Conservation (phyloP, 2,888 invertebrate species). For the Anoplius nigerrimus region DNA sequence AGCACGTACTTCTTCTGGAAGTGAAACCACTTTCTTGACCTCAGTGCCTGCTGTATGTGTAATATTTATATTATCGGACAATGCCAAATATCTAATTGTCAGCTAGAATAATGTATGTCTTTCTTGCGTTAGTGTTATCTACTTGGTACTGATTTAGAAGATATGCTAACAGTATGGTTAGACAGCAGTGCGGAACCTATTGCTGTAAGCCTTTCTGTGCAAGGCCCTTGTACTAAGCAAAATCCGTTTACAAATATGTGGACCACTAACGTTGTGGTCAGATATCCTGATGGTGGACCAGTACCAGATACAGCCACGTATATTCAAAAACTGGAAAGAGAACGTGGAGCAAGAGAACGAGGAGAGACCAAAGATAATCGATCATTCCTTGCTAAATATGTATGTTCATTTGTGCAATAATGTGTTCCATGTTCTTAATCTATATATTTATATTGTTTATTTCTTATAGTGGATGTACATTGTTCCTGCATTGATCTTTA, state of each 20-base stretch:
- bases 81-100: constrained; percentile 33
- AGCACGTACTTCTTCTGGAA: constrained; percentile 82
- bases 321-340: constrained; percentile 94
- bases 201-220: constrained; percentile 80
- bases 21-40: constrained; percentile 83
- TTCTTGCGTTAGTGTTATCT: constrained; percentile 80
- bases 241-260: constrained; percentile 78
- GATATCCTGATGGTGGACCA: constrained; percentile 89
- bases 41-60: constrained; percentile 89
- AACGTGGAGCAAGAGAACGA: constrained; percentile 91
- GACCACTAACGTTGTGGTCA: constrained; percentile 86
- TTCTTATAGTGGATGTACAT: constrained; percentile 99
- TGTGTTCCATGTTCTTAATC: neutral
- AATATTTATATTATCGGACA: neutral
- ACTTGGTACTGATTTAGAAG: constrained; percentile 85
- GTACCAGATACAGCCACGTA: constrained; percentile 97
- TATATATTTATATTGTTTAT: neutral
- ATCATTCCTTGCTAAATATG: constrained; percentile 98
- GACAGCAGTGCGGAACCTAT: constrained; percentile 88
- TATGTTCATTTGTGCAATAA: constrained; percentile 76
- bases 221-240: constrained; percentile 73
- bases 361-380: constrained; percentile 95
- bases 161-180: constrained; percentile 87
- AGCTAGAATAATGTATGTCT: constrained; percentile 1
- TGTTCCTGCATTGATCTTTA: constrained; percentile 92